A percentile compares a stretch with the other conserved stretches of the same genome.
These are phyloP conservation scores for Catalaphyllia jardinei DNA, from an alignment of 64 coral and sea anemone species.

Conservation along the genomic window DNA sequence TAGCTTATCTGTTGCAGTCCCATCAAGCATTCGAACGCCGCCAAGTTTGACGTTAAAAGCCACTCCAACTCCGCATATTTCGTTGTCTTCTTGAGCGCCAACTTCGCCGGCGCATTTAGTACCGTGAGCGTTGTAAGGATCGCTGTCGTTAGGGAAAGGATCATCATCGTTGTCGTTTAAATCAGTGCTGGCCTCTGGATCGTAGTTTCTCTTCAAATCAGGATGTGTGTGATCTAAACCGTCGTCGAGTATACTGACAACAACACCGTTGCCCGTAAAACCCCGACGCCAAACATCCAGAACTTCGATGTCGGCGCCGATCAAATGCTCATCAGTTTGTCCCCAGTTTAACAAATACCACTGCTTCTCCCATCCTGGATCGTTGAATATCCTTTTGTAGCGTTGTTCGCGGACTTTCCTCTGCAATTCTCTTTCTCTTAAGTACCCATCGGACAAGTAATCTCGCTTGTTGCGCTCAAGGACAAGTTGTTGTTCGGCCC, in stretches of 20 bases:
- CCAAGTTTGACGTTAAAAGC: slow-evolving; percentile 89
- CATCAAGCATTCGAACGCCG: slow-evolving; percentile 89
- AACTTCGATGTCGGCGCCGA: slow-evolving; percentile 71
- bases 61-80: slow-evolving; percentile 83
- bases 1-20: slow-evolving; percentile 71
- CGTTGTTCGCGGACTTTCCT: slow-evolving; percentile 37
- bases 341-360: slow-evolving; percentile 85
- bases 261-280: slow-evolving; percentile 69
- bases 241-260: slow-evolving; percentile 83
- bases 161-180: slow-evolving; percentile 73
- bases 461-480: slow-evolving; percentile 72
- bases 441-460: slow-evolving; percentile 13
- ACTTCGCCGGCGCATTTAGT: slow-evolving; percentile 92
- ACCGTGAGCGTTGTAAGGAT: slow-evolving; percentile 93
- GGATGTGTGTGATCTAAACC: slow-evolving; percentile 88
- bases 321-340: slow-evolving; percentile 50
- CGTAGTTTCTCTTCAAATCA: slow-evolving; percentile 88
- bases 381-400: slow-evolving; percentile 69
- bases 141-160: slow-evolving; percentile 76
- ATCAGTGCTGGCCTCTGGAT: slow-evolving; percentile 76
- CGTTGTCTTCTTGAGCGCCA: slow-evolving; percentile 88
- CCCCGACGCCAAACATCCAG: slow-evolving; percentile 73
- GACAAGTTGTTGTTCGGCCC: slow-evolving; percentile 72
- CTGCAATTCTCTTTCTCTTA: slow-evolving; percentile 52
- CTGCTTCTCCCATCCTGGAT: slow-evolving; percentile 66